These are phyloP conservation scores for Drosophila rellima DNA, from an alignment of 2,888 invertebrate species.

Conservation along the genomic window DNA sequence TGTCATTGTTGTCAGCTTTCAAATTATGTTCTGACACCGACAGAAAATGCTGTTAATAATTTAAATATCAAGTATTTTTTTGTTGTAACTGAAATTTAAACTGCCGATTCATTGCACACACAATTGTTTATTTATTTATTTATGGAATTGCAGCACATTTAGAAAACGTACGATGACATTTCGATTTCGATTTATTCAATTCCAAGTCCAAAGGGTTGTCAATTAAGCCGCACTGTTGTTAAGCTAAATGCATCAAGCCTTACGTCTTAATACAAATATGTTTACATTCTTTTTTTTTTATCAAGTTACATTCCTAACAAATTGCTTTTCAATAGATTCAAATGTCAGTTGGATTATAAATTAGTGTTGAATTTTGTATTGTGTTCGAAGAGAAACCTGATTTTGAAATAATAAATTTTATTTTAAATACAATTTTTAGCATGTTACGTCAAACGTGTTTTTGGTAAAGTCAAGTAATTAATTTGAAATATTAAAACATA, in stretches of 20 bases:
- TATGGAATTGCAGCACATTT: conserved; percentile 11
- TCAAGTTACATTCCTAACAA: conserved; percentile 9
- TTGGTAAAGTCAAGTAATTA: no score
- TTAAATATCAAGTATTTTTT: background rate
- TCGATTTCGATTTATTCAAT: background rate
- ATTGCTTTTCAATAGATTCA: background rate
- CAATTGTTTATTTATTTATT: conserved; percentile 25
- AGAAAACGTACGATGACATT: conserved; percentile 21
- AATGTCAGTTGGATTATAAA: background rate
- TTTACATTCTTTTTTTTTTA: background rate
- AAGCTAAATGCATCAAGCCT: conserved; percentile 1
- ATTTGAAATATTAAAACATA: background rate
- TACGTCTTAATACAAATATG: conserved; percentile 6
- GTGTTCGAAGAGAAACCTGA: background rate
- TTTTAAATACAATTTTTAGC: background rate
- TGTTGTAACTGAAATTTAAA: conserved; percentile 7
- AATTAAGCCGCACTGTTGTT: conserved; percentile 9
- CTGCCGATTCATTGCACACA: conserved; percentile 22
- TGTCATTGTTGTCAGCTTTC: background rate
- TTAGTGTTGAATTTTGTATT: background rate
- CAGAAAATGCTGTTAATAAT: background rate
- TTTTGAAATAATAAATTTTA: background rate
- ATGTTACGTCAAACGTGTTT: background rate
- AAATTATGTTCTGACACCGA: conserved; percentile 8
- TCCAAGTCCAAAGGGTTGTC: conserved; percentile 12